Evolutionary conservation across 2,113 vertebrate genomes (phyloP).

Genomic region (Himantopus leucocephalus): DNA sequence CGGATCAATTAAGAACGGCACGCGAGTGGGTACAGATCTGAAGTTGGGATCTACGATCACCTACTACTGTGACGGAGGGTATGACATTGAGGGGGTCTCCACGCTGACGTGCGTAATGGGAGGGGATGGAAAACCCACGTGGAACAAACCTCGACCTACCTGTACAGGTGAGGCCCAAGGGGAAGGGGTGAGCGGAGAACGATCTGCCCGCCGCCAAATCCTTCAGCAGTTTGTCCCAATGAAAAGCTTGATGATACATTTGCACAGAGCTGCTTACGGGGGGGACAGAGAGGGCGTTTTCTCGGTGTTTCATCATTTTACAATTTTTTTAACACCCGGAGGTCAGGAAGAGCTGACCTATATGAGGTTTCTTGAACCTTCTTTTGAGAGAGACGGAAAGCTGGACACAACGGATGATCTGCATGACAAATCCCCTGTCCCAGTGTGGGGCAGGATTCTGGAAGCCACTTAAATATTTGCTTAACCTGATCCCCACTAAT

Average conservation of each 20-base stretch:
- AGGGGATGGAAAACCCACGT: conserved; percentile 88
- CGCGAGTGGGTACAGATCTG: conserved; percentile 86
- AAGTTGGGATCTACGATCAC: conserved; percentile 91
- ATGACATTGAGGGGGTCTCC: conserved; percentile 86
- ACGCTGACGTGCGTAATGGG: conserved; percentile 93
- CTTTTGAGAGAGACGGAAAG: background rate
- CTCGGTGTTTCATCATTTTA: rapidly evolving
- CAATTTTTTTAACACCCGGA: background rate
- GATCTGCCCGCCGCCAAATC: rapidly evolving
- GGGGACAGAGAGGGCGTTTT: background rate
- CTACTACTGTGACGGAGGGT: conserved; percentile 93
- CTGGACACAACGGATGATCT: rapidly evolving
- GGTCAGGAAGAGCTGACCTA: background rate
- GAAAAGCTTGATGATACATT: too few species aligned
- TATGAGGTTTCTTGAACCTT: background rate
- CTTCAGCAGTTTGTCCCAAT: background rate
- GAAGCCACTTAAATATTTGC: background rate
- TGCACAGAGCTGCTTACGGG: background rate
- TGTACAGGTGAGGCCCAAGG: conserved; percentile 82
- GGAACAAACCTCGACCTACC: conserved; percentile 90
- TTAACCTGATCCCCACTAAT: background rate
- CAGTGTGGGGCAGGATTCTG: background rate
- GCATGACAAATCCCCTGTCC: background rate
- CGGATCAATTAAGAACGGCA: conserved; percentile 88
- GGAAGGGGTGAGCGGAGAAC: rapidly evolving